Evolutionary conservation across 2,888 invertebrate species (phyloP), one percentile per base, ranked within the genome.

Genomic region (Xylophagus ater): DNA sequence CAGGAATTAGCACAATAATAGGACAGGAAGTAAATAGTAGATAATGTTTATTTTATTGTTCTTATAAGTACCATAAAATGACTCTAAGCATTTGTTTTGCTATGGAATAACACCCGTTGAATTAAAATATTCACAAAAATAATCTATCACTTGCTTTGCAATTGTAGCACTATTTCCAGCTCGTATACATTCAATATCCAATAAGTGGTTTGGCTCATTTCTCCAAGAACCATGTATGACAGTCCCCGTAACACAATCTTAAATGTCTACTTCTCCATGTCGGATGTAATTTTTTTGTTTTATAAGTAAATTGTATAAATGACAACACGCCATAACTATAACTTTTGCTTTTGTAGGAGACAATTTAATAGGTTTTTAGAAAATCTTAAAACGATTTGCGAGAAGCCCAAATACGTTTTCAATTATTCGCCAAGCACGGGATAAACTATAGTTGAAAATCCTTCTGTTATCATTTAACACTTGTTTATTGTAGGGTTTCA

Each of bases 311-410:
- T 4, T 23, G 7, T 23, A n/a, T 34, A 50, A 31, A 19, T 43
- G 45, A 40, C 47, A 46, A 28, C 49, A 47, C n/a, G 48, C 45
- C 9, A 35, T n/a, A n/a, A n/a, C n/a, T 24, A 47, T 20, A 33
- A 25, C 37, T 43, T 39, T 35, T 5, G 33, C 30, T 43, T 44
- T 50, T 18, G 43, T 32, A 12, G 47, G 45, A 21, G 34, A 9
- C 14, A 53, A 30, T 34, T 44, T 40, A 23, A 52, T 51, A 34
- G 42, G 37, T 39, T 43, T 46, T 33, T 50, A 48, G 15, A 55
- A 47, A 37, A 55, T 44, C 35, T 50, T 26, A 46, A 56, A 56
- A 43, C 52, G 42, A 7, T 40, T 39, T 28, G 47, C 38, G 30
- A 52, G 37, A 15, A 55, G 53, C 9, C 43, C 47, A n/a, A 47